A percentile compares a stretch with the other conserved stretches of the same genome.
Conservation (phyloP, 1,140 invertebrate genomes). For the Stenopsyche tienmushanensis region DNA sequence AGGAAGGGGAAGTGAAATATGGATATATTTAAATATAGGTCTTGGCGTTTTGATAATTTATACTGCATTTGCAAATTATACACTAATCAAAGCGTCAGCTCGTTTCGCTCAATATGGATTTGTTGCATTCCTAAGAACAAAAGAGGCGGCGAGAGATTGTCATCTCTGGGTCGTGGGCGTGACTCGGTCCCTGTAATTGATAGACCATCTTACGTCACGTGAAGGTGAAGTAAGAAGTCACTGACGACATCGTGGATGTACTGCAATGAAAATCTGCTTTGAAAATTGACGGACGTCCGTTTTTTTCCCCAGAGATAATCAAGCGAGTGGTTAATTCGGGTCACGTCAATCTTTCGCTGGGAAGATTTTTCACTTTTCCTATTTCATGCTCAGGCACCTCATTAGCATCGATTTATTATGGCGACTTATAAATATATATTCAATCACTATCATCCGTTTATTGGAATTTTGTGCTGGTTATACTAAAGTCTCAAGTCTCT, state of each 20-base stretch:
- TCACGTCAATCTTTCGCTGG: too few species aligned
- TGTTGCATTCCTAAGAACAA: slow-evolving; percentile 18
- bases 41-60: background rate
- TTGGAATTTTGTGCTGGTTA: too few species aligned
- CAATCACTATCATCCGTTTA: background rate
- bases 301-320: too few species aligned
- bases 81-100: background rate
- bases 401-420: background rate
- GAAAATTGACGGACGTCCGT: too few species aligned
- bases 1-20: too few species aligned
- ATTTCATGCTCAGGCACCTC: too few species aligned
- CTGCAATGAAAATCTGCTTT: too few species aligned
- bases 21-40: background rate
- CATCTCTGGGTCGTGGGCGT: slow-evolving; percentile 16
- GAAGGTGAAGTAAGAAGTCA: background rate
- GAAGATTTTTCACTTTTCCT: too few species aligned
- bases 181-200: slow-evolving; percentile 13
- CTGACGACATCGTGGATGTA: background rate
- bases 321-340: too few species aligned
- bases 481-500: too few species aligned
- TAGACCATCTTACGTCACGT: background rate
- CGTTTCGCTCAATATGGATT: background rate
- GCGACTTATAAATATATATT: background rate
- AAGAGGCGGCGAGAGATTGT: slow-evolving; percentile 20
- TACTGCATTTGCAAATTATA: background rate